Base-by-base conservation (phyloP, 1,140 invertebrate species). In the Papilio glaucus region DNA sequence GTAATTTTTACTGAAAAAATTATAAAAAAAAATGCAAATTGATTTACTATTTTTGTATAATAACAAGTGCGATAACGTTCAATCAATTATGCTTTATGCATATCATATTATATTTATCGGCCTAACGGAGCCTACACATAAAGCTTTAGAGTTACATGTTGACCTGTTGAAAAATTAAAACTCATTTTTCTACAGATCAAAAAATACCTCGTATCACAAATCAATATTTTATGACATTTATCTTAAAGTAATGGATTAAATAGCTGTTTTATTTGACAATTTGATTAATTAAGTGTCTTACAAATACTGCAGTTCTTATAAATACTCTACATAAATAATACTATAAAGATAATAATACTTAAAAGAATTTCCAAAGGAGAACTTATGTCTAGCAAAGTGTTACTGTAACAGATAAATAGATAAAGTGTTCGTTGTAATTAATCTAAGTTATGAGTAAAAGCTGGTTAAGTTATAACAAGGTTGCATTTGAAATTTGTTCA, bases 401-500 rank as follows among this genome's bases (percentile, higher is more conserved):
- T n/a, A n/a, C n/a, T n/a, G n/a, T n/a, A 15, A 24, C 9, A 9
- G 1, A 24, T 53, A 3, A 53, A 7, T 49, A 24, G 49, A 13
- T 53, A 53, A 53, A 53, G 29, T 33, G 6, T 8, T 7, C 4
- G 21, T 18, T 49, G 1, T 53, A 24, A 26, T 10, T 24, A 24
- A 26, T 53, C 21, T 13, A 33, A 26, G 29, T 62, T 37, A 29
- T 39, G 15, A 37, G 33, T 63, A 38, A 21, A 69, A 26, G 26
- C 13, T 42, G 53, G 24, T 69, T 49, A 69, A 77, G 71, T 86
- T 79, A 86, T 86, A 88, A 89, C 85, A 82, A 86, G 85, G 81
- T 80, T 62, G 84, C 85, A 83, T 85, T 88, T 86, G 85, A 82
- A 87, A 89, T 88, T 89, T 86, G 87, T 88, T 89, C 77, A 72